Conservation (phyloP, 2,888 invertebrate genomes). For the Choreutis nemorana region DNA sequence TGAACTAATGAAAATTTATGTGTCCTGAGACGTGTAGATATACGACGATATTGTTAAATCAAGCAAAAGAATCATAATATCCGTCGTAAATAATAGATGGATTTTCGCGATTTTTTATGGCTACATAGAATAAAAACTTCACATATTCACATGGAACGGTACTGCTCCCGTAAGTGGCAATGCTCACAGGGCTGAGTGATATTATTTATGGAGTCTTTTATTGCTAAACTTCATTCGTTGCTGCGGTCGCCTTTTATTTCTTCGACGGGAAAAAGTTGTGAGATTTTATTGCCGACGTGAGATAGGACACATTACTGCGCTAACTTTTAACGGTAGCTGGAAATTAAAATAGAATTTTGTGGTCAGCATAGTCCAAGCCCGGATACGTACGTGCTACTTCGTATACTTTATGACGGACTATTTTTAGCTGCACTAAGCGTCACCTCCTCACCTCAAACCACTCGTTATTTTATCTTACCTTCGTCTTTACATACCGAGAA, state of each 20-base stretch:
- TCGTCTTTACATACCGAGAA: too few relatives aligned
- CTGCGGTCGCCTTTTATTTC: conserved; percentile 62
- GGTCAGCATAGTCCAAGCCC: conserved; percentile 29
- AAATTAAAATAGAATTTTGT: conserved; percentile 56
- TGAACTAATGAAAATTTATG: too few relatives aligned
- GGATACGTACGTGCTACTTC: conserved; percentile 16
- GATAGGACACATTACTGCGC: conserved; percentile 62
- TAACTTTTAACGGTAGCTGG: conserved; percentile 46
- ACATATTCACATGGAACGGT: conserved; percentile 34
- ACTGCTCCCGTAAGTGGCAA: conserved; percentile 35
- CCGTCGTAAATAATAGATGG: too few relatives aligned
- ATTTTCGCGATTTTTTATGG: too few relatives aligned
- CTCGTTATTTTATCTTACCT: too few relatives aligned
- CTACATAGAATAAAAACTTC: conserved; percentile 14
- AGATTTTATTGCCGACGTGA: conserved; percentile 62
- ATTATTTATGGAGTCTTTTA: conserved; percentile 63
- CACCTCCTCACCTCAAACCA: too few relatives aligned
- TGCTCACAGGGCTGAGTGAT: conserved; percentile 48
- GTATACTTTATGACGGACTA: conserved; percentile 9
- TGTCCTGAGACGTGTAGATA: too few relatives aligned
- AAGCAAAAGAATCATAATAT: too few relatives aligned
- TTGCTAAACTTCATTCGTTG: conserved; percentile 63
- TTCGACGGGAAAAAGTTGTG: conserved; percentile 58
- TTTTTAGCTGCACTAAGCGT: conserved; percentile 16
- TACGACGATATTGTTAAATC: too few relatives aligned